Conservation (phyloP, 2,797 vertebrate genomes). For the Pseudopleuronectes americanus region DNA sequence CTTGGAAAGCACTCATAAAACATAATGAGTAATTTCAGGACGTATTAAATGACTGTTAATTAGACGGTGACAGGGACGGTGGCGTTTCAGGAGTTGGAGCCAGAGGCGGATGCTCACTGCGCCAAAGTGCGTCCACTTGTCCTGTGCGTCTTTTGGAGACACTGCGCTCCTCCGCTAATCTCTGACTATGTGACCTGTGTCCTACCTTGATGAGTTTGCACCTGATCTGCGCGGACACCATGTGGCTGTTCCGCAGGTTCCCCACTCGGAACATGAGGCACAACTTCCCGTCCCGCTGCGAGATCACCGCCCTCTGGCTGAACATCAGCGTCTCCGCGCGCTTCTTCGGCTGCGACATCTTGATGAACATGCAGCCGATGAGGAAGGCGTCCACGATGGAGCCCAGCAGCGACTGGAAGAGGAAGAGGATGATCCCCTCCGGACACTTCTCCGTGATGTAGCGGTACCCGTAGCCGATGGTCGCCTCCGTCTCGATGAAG, state of each 20-base stretch:
- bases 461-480: slow-evolving; percentile 91
- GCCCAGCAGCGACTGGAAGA: slow-evolving; percentile 92
- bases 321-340: slow-evolving; percentile 94
- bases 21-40: slow-evolving; percentile 50
- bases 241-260: slow-evolving; percentile 94
- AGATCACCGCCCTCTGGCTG: slow-evolving; percentile 90
- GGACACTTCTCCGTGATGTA: slow-evolving; percentile 94
- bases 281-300: slow-evolving; percentile 90
- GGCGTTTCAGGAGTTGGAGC: slow-evolving; percentile 13
- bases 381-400: slow-evolving; percentile 93
- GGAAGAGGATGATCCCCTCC: slow-evolving; percentile 91
- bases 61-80: slow-evolving; percentile 5
- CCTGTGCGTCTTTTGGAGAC: no score
- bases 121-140: slow-evolving; percentile 1
- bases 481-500: slow-evolving; percentile 93
- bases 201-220: slow-evolving; percentile 94
- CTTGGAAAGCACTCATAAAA: slow-evolving; percentile 51
- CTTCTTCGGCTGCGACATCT: slow-evolving; percentile 96
- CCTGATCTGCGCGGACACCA: slow-evolving; percentile 94
- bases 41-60: slow-evolving; percentile 39
- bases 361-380: slow-evolving; percentile 96
- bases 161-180: neutral
- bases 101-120: slow-evolving; percentile 8
- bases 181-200: neutral
- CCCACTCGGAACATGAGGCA: slow-evolving; percentile 95